phyloP scores from a whole-genome alignment of 2,888 invertebrate species.

The Marronus borbonicus region DNA sequence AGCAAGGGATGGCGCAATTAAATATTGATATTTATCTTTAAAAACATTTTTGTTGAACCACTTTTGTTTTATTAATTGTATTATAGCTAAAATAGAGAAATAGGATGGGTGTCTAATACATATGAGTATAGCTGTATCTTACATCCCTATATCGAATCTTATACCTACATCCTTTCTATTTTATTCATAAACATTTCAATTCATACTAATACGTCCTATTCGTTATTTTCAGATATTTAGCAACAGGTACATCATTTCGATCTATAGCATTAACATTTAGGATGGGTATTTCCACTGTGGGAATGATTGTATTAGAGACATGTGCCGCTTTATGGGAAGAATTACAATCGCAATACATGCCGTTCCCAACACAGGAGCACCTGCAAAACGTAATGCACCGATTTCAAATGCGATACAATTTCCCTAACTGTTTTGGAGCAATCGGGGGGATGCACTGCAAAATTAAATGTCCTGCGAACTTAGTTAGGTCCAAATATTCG shows the following conservation, averaged over 20 bases:
- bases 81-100: no score
- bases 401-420: neutral
- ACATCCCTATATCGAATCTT: no score
- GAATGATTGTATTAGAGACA: conserved; percentile 8
- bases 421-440: conserved; percentile 9
- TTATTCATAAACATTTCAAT: no score
- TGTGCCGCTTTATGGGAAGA: neutral
- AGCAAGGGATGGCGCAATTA: no score
- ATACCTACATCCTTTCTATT: no score
- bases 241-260: neutral
- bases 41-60: no score
- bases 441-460: neutral
- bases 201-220: neutral
- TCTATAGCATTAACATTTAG: conserved; percentile 2
- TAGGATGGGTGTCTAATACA: no score
- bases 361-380: neutral
- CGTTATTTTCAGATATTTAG: conserved; percentile 1
- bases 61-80: no score
- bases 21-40: no score
- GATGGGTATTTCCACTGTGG: neutral
- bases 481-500: neutral
- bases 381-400: conserved; percentile 8
- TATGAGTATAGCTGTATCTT: no score
- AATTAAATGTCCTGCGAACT: conserved; percentile 3
- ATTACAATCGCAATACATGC: neutral